phyloP scores from a whole-genome alignment of 2,113 vertebrate genomes.

The Progne subis region DNA sequence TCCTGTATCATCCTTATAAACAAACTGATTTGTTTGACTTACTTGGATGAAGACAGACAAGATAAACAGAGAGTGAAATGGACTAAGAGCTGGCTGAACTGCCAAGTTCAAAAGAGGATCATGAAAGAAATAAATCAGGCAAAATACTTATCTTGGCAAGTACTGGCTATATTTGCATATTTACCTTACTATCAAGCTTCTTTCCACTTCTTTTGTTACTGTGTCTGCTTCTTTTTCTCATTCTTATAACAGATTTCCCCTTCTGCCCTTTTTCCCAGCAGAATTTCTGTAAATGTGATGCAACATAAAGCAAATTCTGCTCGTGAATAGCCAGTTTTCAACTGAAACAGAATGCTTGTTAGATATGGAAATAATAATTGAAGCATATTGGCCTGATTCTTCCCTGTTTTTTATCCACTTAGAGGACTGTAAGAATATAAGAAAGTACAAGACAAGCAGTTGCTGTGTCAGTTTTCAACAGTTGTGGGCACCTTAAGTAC shows the following conservation, averaged over 20 bases:
- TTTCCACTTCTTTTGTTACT: background rate
- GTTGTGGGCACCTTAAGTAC: background rate
- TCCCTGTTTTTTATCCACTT: background rate
- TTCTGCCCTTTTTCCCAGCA: background rate
- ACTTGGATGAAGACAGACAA: background rate
- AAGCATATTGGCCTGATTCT: background rate
- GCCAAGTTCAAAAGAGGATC: background rate
- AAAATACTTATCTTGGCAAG: background rate
- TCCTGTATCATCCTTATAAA: background rate
- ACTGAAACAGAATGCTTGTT: background rate
- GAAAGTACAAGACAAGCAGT: background rate
- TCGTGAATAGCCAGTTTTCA: background rate
- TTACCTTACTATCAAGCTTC: background rate
- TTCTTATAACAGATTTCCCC: background rate
- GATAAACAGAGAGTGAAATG: background rate
- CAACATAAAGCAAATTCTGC: background rate
- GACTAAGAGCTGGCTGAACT: background rate
- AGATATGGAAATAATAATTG: background rate
- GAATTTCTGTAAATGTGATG: background rate
- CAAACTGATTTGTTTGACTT: background rate
- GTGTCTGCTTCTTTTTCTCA: background rate
- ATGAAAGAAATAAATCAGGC: background rate
- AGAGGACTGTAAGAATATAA: background rate
- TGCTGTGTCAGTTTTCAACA: background rate
- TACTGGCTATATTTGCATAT: background rate